Base-by-base conservation (phyloP, 2,113 vertebrate species). In the Oriolus oriolus region DNA sequence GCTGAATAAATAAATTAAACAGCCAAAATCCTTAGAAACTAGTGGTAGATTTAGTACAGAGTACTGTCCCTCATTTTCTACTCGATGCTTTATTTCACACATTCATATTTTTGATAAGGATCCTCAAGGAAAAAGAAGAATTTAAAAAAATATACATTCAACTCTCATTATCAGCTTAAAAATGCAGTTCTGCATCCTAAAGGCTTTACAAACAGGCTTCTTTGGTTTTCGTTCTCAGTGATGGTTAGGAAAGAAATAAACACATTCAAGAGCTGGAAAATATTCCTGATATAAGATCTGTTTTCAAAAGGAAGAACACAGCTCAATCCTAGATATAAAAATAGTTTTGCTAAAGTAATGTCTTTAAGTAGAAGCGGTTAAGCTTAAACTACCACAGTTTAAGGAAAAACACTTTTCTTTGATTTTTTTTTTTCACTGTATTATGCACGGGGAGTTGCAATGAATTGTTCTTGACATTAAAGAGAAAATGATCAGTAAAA, bases 211-310 rank as follows among this genome's bases (percentile, higher is more conserved):
- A 89, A 66, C 12, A 59, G 24, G 28, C 17, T 81, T 71, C 66
- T 87, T 80, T 80, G 5, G 26, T 73, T 92, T 91, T 77, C 92
- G 73, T 93, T 82, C n/a, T 90, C 95, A 87, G 30, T 79, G 74
- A 95, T 84, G 18, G 54, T 92, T 96, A 96, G 59, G 78, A 88
- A 86, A 86, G 95, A 88, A 87, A 84, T 27, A 53, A 35, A 77
- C 21, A 82, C 6, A 10, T 85, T 87, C 71, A 92, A 75, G 76
- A 90, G 60, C 31, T 53, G 18, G 33, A 83, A 95, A 87, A 76
- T 49, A 77, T 86, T 87, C 31, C 53, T 42, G 41, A 52, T 37
- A 65, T 8, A 56, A 49, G 64, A 49, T 26, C 27, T 61, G 1
- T 54, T 76, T 76, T 73, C 50, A 78, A 95, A 75, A 69, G 20